Evolutionary conservation across 35 echinoderm and acorn worm genomes (phyloP), one percentile per base, ranked within the genome.

Genomic region (Ophiothrix spiculata): DNA sequence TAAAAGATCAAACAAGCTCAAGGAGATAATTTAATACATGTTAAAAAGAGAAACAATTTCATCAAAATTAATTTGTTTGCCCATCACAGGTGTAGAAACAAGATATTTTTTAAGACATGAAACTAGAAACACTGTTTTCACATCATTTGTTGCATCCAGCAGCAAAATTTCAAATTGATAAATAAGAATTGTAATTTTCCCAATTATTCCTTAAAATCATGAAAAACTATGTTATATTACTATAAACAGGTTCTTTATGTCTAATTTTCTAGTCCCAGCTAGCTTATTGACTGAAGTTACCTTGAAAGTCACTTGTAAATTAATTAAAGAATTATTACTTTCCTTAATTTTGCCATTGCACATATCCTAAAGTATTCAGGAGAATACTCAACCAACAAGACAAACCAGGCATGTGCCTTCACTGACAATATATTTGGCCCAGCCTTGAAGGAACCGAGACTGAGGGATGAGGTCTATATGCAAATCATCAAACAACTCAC

Each of bases 401-500:
- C 42, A 10, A 69, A 81, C 38, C 42, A 60, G 23, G 42, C 42
- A 4, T 42, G 77, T 38, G 79, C 41, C 11, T 34, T 42, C 19
- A 45, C 79, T 0, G 79, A 41, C 1, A 56, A 79, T 35, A 79
- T 81, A 37, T 81, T 88, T 42, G 80, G 80, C 36, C 23, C 13
- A 23, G 14, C 40, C 31, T 77, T 25, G 39, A 64, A 23, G 56
- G 36, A 64, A 37, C 29, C 29, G 76, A 88, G 32, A 19, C 56
- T 88, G 16, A 80, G 63, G 37, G 87, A 88, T 39, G 87, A 88
- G 79, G 36, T 88, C 25, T 88, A 69, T 38, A 81, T 78, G 32
- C 87, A 88, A 73, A 74, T 88, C 36, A 75, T 88, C 32, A 88
- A 88, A 39, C 87, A 88, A 56, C 79, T 88, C 21, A 88, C 87